Percentiles rank a stretch among this genome's conserved stretches.
Conservation (phyloP, 2,888 invertebrate species). For the Endomychus coccineus region DNA sequence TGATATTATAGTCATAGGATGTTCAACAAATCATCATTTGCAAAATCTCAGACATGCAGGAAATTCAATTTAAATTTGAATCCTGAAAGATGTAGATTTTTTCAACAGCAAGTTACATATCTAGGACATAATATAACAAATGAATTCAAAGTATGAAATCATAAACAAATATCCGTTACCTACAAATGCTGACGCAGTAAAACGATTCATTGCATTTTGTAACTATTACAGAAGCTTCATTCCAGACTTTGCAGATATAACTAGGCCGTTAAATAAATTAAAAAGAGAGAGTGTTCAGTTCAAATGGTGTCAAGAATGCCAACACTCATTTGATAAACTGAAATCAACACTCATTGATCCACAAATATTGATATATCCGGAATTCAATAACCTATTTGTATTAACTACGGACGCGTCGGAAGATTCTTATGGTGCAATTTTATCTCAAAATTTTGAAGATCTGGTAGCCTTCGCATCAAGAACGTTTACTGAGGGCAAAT, state of each 20-base stretch:
- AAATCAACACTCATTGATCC: conserved; percentile 8
- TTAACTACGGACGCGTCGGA: conserved; percentile 11
- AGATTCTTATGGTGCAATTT: conserved; percentile 4
- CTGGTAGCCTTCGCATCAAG: conserved; percentile 3
- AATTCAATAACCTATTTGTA: conserved; percentile 8
- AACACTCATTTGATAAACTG: conserved; percentile 5
- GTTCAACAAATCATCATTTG: conserved; percentile 18
- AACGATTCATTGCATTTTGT: conserved; percentile 10
- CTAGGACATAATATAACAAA: conserved; percentile 12
- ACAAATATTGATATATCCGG: conserved; percentile 9
- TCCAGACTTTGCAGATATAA: too few relatives aligned
- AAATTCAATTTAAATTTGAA: conserved; percentile 16
- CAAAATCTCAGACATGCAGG: conserved; percentile 11
- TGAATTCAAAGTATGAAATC: too few relatives aligned
- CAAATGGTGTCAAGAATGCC: too few relatives aligned
- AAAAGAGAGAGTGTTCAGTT: too few relatives aligned
- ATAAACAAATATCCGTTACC: too few relatives aligned
- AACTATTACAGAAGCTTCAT: conserved; percentile 13
- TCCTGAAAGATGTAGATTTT: conserved; percentile 15
- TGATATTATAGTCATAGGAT: conserved; percentile 24
- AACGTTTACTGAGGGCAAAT: conserved; percentile 3
- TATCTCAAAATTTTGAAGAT: conserved; percentile 6
- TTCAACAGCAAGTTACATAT: conserved; percentile 12
- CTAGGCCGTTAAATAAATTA: too few relatives aligned
- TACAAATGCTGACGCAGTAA: conserved; percentile 10